phyloP scores from a whole-genome alignment of 2,888 invertebrate species.

The Adelognathus sp. region DNA sequence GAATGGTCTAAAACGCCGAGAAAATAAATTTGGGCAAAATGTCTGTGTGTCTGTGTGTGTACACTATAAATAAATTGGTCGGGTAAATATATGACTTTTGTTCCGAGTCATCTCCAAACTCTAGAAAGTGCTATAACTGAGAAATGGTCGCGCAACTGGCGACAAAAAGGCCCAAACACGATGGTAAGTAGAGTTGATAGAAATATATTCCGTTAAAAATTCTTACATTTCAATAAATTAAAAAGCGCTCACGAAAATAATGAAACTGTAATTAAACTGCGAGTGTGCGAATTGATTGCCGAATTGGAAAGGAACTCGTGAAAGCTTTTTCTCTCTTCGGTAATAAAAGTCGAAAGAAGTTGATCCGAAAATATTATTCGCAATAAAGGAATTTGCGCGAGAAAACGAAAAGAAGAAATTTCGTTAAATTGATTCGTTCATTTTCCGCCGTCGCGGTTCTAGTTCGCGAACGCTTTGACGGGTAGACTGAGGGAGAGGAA shows the following conservation, averaged over 20 bases:
- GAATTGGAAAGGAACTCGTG: not conserved
- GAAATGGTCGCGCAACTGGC: too few relatives aligned
- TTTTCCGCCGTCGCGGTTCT: constrained; percentile 38
- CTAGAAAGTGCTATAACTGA: too few relatives aligned
- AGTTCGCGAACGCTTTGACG: constrained; percentile 36
- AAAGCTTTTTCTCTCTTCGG: not conserved
- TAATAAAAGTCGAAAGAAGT: constrained; percentile 7
- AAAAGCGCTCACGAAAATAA: not conserved
- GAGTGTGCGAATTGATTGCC: not conserved
- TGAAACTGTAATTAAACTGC: not conserved
- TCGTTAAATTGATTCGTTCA: constrained; percentile 53
- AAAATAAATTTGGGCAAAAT: too few relatives aligned
- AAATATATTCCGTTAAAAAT: not conserved
- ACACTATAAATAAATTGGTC: too few relatives aligned
- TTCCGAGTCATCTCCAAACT: too few relatives aligned
- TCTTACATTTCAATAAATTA: not conserved
- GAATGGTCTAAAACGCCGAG: too few relatives aligned
- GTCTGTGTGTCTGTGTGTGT: too few relatives aligned
- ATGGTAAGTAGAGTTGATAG: not conserved
- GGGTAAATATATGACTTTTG: too few relatives aligned
- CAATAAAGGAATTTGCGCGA: not conserved
- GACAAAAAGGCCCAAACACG: not conserved
- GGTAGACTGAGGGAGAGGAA: constrained; percentile 22
- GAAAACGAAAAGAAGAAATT: not conserved
- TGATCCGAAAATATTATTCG: constrained; percentile 39